Base-by-base conservation (phyloP, 2,888 invertebrate species). In the Acrobasis consociella region DNA sequence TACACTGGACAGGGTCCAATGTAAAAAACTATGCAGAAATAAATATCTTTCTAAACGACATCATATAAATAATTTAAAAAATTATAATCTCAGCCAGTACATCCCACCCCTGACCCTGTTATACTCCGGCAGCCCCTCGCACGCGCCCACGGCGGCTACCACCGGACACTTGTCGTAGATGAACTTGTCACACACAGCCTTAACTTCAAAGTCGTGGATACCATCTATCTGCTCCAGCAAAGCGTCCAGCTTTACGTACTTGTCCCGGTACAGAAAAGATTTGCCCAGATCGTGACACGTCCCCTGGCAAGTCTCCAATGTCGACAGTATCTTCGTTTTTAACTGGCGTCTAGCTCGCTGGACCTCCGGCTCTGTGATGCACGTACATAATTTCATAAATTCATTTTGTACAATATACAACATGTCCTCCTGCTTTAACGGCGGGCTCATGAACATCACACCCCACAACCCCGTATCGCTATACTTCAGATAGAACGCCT, bases 391-490 rank as follows among this genome's bases (percentile, higher is more conserved):
- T 56, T 81, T 68, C 87, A 89, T 86, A 88, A 89, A 91, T 31
- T 84, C 75, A 8, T 81, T 70, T 64, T 91, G 91, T 9, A 92
- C 52, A 49, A 81, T 77, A 22, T 65, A 62, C 15, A 91, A 38
- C 79, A 91, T 83, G 50, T 87, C 82, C 22, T 92, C 86, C n/a
- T 85, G n/a, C 1, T 77, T 69, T 73, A 81, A 69, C 60, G 67
- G 75, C 0, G 78, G 70, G 0, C 80, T 77, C 3, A 89, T 81
- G 61, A 87, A 92, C 62, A 93, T 91, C 9, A 91, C 76, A 7
- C 93, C 93, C 89, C 90, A 93, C 11, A 93, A 76, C 1, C 93
- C 91, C 1, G 87, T 77, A 62, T 88, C 87, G 9, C 80, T 69
- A 68, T 91, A 93, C 0, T 82, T 70, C 9, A 87, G 75, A 67